phyloP scores from a whole-genome alignment of 2,888 invertebrate species.

The Zootermopsis nevadensis region DNA sequence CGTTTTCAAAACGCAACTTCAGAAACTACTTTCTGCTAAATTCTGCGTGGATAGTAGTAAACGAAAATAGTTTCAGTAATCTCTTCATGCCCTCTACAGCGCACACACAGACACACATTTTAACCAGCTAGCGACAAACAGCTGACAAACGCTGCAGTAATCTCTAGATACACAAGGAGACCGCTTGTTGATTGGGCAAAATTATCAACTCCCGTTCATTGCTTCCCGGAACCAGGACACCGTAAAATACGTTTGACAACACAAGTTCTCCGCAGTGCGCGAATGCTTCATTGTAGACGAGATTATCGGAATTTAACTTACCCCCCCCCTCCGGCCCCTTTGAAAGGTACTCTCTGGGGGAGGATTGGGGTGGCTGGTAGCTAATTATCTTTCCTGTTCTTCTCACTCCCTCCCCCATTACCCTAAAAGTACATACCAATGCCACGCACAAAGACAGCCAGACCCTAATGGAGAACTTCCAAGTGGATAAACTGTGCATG shows the following conservation, averaged over 20 bases:
- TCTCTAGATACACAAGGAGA: not conserved
- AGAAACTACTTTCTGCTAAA: too few species aligned
- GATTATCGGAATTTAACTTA: not conserved
- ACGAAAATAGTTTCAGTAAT: too few species aligned
- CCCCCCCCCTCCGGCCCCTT: not conserved
- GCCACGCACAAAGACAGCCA: not conserved
- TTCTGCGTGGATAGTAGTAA: too few species aligned
- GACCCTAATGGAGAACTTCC: not conserved
- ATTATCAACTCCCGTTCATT: conserved; percentile 4
- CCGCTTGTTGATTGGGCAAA: conserved; percentile 2
- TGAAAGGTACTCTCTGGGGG: not conserved
- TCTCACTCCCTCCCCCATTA: not conserved
- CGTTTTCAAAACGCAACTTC: too few species aligned
- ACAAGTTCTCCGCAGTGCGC: not conserved
- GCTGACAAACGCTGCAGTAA: conserved; percentile 10
- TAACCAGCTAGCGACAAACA: not conserved
- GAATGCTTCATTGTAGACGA: not conserved
- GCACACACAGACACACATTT: not conserved
- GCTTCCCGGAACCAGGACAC: not conserved
- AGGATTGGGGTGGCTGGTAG: not conserved
- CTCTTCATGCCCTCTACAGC: too few species aligned
- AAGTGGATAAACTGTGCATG: too few species aligned
- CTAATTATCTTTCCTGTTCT: not conserved
- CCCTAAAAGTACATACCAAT: not conserved
- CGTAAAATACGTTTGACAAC: not conserved